Evolutionary conservation across 2,113 vertebrate species (phyloP), one percentile per base, ranked within the genome.

Genomic region (Clupea harengus): DNA sequence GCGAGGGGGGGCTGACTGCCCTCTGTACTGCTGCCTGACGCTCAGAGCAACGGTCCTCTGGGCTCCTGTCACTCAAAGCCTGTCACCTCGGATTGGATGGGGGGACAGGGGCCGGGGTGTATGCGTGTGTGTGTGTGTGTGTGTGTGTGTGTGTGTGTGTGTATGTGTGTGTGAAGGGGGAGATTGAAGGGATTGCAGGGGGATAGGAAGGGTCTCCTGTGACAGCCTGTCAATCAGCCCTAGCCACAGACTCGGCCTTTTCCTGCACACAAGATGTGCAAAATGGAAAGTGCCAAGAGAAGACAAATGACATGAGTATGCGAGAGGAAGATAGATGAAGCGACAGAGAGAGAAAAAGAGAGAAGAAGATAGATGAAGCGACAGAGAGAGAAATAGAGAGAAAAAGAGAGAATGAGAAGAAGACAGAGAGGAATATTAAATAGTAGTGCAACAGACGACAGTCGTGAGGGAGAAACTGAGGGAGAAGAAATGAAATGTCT

Each of bases 21-120:
- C 28, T 39, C 11, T 78, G 67, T n/a, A 39, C 39, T 39, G 39
- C 39, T 39, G 39, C 39, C 39, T 39, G 39, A 39, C n/a, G n/a
- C n/a, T n/a, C n/a, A n/a, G n/a, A n/a, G n/a, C n/a, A n/a, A n/a
- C 39, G 39, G 39, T 84, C 39, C 64, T 88, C 54, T 44, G 67
- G 46, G 32, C 15, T 49, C 64, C 72, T 88, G 81, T 86, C 85
- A 83, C 28, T 81, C 25, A 52, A 57, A 60, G 86, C 54, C 18
- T 67, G 46, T 64, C 57, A 81, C 57, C 78, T 22, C 7, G 25
- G 83, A 54, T 28, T 64, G 60, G 22, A 17, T 57, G 52, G 15
- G 52, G 8, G 57, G 15, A 0, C 18, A 15, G 11, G 13, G 1
- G 13, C 4, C 13, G 3, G 52, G 15, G 52, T 54, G 17, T 54